Evolutionary conservation across 1,140 invertebrate genomes (phyloP).

Genomic region (Scaptodrosophila lebanonensis): DNA sequence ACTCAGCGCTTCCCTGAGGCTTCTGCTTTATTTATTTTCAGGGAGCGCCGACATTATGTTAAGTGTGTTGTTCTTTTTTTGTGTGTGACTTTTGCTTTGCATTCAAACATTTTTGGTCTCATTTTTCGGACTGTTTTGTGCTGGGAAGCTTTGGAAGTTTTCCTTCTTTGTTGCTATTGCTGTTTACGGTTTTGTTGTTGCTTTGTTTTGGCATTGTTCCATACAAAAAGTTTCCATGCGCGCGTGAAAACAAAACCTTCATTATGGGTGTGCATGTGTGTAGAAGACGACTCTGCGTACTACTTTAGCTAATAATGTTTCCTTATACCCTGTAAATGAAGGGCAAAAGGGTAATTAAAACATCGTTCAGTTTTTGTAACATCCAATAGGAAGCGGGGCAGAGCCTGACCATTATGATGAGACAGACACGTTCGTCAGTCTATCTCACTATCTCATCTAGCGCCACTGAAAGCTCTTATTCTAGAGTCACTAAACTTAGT

Average conservation of each 20-base stretch:
- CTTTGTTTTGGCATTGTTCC: slow-evolving; percentile 16
- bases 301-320: neutral
- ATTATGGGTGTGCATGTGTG: neutral
- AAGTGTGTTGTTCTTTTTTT: slow-evolving; percentile 31
- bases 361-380: no score
- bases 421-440: no score
- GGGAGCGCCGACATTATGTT: slow-evolving; percentile 44
- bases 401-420: no score
- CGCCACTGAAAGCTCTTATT: no score
- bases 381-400: no score
- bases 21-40: neutral
- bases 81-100: slow-evolving; percentile 1
- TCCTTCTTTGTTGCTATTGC: no score
- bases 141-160: no score
- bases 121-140: slow-evolving; percentile 20
- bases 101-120: slow-evolving; percentile 25
- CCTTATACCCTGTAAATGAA: no score
- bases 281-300: no score
- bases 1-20: slow-evolving; percentile 4
- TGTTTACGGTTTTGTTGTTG: slow-evolving; percentile 3
- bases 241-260: slow-evolving; percentile 32
- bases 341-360: no score
- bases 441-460: no score
- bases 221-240: slow-evolving; percentile 29
- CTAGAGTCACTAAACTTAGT: no score